phyloP scores from a whole-genome alignment of 1,140 invertebrate species.

The Lepidurus couesii region DNA sequence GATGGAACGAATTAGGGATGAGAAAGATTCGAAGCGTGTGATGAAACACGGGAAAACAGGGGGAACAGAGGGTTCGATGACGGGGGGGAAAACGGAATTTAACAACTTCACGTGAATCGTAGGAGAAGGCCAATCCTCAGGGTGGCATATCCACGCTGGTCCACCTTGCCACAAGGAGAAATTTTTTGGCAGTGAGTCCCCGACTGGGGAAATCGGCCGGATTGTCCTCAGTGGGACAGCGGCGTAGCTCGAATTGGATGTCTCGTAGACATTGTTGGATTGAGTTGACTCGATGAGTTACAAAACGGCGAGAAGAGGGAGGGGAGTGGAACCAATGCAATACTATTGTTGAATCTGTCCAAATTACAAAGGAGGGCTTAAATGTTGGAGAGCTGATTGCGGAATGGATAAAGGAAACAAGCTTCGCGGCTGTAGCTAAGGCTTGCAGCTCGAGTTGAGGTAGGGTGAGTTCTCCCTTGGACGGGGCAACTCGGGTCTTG shows the following conservation, averaged over 20 bases:
- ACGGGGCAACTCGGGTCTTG: slow-evolving; percentile 23
- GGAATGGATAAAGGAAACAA: background rate
- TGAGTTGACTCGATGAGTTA: too few species aligned
- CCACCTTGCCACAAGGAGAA: background rate
- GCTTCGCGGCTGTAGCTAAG: background rate
- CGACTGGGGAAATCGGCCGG: slow-evolving; percentile 14
- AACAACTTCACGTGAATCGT: background rate
- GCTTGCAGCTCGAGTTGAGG: slow-evolving; percentile 29
- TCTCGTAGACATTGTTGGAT: too few species aligned
- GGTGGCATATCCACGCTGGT: background rate
- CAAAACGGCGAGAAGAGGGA: too few species aligned
- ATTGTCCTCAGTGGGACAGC: slow-evolving; percentile 4
- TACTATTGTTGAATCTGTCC: slow-evolving; percentile 28
- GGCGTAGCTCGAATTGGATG: slow-evolving; percentile 12
- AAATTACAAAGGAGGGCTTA: background rate
- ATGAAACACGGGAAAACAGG: background rate
- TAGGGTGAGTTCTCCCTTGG: background rate
- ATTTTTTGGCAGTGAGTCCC: background rate
- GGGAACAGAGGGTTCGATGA: background rate
- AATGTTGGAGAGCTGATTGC: background rate
- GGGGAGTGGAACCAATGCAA: slow-evolving; percentile 1
- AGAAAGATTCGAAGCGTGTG: background rate
- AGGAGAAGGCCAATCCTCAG: background rate
- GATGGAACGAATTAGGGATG: background rate
- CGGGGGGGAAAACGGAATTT: background rate